Percentiles rank a stretch among this genome's conserved stretches.
These are phyloP conservation scores for Bellardia bayeri DNA, from an alignment of 2,888 invertebrate genomes.

Conservation along the genomic window DNA sequence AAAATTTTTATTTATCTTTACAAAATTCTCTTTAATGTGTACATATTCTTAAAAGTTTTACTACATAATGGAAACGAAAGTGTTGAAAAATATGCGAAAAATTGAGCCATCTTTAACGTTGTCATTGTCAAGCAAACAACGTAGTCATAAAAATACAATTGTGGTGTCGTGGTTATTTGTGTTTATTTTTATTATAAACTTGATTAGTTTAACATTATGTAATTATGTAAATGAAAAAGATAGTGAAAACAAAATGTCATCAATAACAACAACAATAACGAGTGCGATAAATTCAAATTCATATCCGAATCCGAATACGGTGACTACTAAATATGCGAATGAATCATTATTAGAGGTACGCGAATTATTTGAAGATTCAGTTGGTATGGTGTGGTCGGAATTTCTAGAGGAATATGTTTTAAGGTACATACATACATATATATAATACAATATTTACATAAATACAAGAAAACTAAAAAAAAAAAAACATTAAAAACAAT, in stretches of 20 bases:
- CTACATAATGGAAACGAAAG: constrained; percentile 77
- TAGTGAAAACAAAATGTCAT: constrained; percentile 75
- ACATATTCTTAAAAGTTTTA: constrained; percentile 38
- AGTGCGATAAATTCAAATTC: constrained; percentile 69
- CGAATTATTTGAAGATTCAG: constrained; percentile 61
- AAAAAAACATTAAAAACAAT: not conserved
- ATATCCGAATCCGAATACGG: constrained; percentile 21
- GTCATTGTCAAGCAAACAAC: constrained; percentile 22
- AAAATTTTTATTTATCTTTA: not conserved
- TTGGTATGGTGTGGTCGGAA: constrained; percentile 85
- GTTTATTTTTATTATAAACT: constrained; percentile 74
- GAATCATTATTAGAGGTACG: constrained; percentile 75
- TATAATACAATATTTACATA: constrained; percentile 64
- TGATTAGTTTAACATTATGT: constrained; percentile 78
- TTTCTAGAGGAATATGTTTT: constrained; percentile 88
- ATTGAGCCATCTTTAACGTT: not conserved
- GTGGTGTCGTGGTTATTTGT: constrained; percentile 72
- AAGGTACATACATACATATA: constrained; percentile 77
- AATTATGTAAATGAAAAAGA: constrained; percentile 73
- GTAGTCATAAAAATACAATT: constrained; percentile 47
- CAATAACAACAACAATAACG: constrained; percentile 26
- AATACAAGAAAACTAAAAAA: not conserved
- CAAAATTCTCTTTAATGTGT: not conserved
- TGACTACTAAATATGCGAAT: constrained; percentile 78
- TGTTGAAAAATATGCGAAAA: constrained; percentile 54